Percentiles rank a stretch among this genome's conserved stretches.
Evolutionary conservation across 1,140 invertebrate species (phyloP).

Genomic region (Olivierus martensii): DNA sequence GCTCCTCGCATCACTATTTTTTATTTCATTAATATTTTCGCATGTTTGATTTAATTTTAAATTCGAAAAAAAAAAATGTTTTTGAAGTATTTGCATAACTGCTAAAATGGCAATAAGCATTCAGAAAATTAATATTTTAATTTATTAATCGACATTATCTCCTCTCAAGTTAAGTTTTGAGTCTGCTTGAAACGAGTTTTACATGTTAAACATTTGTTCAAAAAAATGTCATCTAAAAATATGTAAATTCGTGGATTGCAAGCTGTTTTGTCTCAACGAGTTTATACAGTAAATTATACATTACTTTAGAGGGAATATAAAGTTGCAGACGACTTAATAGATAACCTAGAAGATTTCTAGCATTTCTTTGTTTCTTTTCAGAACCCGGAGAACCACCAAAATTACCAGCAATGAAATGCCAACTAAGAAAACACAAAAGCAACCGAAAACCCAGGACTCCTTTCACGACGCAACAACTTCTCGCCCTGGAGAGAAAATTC

Average conservation of each 20-base stretch:
- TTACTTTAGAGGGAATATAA: background rate
- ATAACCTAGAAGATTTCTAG: background rate
- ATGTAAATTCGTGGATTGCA: no score
- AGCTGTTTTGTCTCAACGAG: background rate
- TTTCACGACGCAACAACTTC: constrained; percentile 90
- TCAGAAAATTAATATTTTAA: no score
- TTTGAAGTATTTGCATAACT: no score
- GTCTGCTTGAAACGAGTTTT: no score
- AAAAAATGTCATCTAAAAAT: no score
- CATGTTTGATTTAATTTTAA: no score
- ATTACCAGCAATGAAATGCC: constrained; percentile 54
- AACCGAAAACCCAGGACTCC: constrained; percentile 95
- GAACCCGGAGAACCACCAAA: constrained; percentile 9
- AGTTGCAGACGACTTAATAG: background rate
- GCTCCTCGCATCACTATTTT: background rate
- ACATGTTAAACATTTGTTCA: no score
- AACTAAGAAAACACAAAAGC: constrained; percentile 85
- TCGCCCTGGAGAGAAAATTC: constrained; percentile 93
- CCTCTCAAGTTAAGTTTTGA: no score
- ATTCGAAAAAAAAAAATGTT: no score
- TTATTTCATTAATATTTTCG: background rate
- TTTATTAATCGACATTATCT: no score
- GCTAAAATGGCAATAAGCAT: no score
- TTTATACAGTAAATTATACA: background rate
- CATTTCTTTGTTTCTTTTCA: background rate